Base-by-base conservation (phyloP, 30 jellyfish, hydroid and myxozoan species). In the Aurelia sp. region DNA sequence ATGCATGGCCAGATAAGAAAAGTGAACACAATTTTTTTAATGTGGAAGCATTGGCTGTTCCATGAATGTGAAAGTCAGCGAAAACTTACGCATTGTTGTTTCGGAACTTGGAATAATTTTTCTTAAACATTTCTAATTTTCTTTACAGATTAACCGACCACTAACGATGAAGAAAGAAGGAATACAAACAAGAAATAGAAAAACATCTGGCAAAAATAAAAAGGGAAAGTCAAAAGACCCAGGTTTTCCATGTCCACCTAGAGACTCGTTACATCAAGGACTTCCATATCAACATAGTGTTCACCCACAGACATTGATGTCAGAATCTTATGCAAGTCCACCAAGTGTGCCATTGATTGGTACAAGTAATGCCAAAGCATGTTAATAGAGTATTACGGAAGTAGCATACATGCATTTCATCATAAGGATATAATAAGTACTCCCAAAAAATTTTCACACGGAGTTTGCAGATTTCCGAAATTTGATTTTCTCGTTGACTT, bases 161-260 rank as follows among this genome's bases (percentile, higher is more conserved):
- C 70, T 96, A 48, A 90, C 99, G 4, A 96, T 96, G 99, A 96
- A 96, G 84, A 96, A 96, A 75, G 98, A 90, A 51, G 98, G 98
- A 15, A 90, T 96, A 22, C 99, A 96, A 78, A 96, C 99, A 52
- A 52, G 99, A 55, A 96, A 91, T 71, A 87, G 99, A 73, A 96
- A 96, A 71, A 90, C 98, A 31, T 61, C 98, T 9, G 96, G 97
- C 20, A 93, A 93, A 74, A 88, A 68, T 71, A 93, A 93, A 84
- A 93, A 93, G 65, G 74, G 81, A 20, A 88, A 87, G 74, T 55
- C 86, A 50, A 90, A 90, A 75, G 94, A 78, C 41, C 13, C 72
- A 9, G 62, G 84, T 18, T 81, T 81, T 51, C 78, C 91, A 3
- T 53, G 74, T 57, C 78, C 84, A 55, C 48, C 91, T 17, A 60